Conservation (phyloP, 1,140 invertebrate species). For the Eupristina koningsbergeri region DNA sequence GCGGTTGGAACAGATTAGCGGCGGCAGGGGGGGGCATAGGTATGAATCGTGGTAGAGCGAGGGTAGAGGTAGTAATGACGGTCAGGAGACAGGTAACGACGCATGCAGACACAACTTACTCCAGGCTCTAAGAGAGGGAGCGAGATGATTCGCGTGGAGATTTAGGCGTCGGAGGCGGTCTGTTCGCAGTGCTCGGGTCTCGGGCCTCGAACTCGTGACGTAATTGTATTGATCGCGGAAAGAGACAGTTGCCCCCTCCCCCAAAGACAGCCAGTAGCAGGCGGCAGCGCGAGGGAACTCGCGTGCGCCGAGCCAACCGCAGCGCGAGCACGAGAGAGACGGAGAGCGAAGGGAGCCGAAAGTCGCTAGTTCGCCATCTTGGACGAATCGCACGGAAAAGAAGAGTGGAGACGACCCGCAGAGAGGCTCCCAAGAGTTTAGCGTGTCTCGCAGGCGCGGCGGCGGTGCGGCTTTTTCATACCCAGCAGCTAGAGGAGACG, state of each 20-base stretch:
- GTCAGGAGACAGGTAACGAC: too few species aligned
- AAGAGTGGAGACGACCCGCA: conserved; percentile 29
- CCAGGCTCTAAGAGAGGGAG: background rate
- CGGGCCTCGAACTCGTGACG: conserved; percentile 72
- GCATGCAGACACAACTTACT: too few species aligned
- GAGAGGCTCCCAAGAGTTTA: conserved; percentile 53
- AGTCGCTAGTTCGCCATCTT: conserved; percentile 74
- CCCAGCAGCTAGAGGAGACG: background rate
- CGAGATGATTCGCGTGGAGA: conserved; percentile 1
- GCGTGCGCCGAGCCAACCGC: conserved; percentile 10
- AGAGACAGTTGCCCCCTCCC: conserved; percentile 42
- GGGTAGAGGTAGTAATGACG: too few species aligned
- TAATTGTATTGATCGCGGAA: conserved; percentile 77
- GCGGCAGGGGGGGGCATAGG: too few species aligned
- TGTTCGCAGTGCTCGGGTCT: background rate
- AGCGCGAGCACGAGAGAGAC: conserved; percentile 53
- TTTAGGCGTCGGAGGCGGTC: too few species aligned
- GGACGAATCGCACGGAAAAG: conserved; percentile 66
- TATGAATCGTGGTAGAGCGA: too few species aligned
- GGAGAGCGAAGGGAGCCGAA: conserved; percentile 57
- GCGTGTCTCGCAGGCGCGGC: conserved; percentile 65
- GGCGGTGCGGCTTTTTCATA: conserved; percentile 46
- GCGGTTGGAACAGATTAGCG: too few species aligned
- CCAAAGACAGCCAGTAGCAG: background rate
- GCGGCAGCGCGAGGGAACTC: background rate